Conservation (phyloP, 1,140 invertebrate species). For the Chymomyza costata region DNA sequence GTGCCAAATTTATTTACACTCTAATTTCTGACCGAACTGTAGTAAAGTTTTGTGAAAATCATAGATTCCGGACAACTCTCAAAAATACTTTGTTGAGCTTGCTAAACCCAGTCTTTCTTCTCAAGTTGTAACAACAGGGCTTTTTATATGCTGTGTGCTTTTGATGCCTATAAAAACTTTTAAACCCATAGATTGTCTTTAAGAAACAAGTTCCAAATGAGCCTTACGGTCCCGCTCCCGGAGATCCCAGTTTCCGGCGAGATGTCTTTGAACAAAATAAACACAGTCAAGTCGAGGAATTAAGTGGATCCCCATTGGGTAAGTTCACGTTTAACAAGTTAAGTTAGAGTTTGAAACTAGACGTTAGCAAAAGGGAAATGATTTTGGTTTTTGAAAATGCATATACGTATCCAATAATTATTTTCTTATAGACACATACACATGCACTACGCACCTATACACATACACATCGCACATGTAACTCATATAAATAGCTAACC, state of each 20-base stretch:
- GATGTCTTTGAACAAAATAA: constrained; percentile 81
- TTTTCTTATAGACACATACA: too few species aligned
- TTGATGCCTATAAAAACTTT: too few species aligned
- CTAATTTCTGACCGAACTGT: too few species aligned
- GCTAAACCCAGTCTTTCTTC: too few species aligned
- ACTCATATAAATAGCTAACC: constrained; percentile 38
- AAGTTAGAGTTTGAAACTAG: too few species aligned
- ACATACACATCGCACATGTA: constrained; percentile 10
- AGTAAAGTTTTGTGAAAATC: too few species aligned
- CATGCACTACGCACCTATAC: too few species aligned
- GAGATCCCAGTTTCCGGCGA: constrained; percentile 83
- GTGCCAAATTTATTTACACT: too few species aligned
- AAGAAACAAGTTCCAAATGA: constrained; percentile 78
- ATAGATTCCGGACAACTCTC: too few species aligned
- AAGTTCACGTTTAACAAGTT: constrained; percentile 21
- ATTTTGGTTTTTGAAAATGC: constrained; percentile 4
- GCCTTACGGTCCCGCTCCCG: constrained; percentile 79
- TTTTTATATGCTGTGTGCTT: too few species aligned
- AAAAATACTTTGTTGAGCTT: too few species aligned
- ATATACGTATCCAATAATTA: not conserved
- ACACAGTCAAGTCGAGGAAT: constrained; percentile 67
- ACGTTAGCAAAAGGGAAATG: constrained; percentile 1
- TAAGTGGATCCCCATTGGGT: constrained; percentile 61
- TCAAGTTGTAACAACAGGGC: too few species aligned
- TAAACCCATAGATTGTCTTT: constrained; percentile 82